Base-by-base conservation (phyloP, 1,140 invertebrate species). In the Pararge aegeria region DNA sequence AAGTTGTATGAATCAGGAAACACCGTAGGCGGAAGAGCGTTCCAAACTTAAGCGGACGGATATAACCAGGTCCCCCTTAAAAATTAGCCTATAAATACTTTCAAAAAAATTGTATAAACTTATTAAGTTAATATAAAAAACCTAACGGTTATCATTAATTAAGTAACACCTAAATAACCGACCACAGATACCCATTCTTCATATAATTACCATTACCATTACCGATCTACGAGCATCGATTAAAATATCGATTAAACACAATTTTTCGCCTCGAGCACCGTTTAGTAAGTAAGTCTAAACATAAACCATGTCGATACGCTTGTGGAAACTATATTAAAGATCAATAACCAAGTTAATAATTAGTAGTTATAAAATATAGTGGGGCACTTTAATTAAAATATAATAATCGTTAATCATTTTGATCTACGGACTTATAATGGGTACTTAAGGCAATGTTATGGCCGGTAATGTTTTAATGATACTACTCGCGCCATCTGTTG, bases 351-450 rank as follows among this genome's bases (percentile, higher is more conserved):
- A 34, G 40, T 29, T 15, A 42, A 44, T 50, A 59, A 42, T 42
- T 42, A 18, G 13, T 7, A 16, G 38, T 42, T 42, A 42, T 42
- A 42, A 42, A 42, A 42, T 42, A 42, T 42, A 42, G 13, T 18
- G 9, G 2, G 12, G 13, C 15, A 10, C 38, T 42, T 42, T 42
- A 15, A 18, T 42, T 42, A 42, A 16, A 18, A 16, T 5, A 42
- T 18, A 42, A 42, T 42, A 42, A 18, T 42, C 38, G 13, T 42
- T 42, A 42, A 42, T 42, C 38, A 42, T 42, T 15, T 18, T 42
- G 38, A 18, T 15, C 38, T 16, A 42, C 38, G 38, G 13, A 16
- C 13, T 42, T 18, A 7, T 42, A 42, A 16, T 42, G 12, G 38
- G 18, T 42, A 42, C 3, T 42, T 9, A 18, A 42, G 12, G 9